Conservation (phyloP, 2,888 invertebrate genomes). For the Chaitophorus viminalis region DNA sequence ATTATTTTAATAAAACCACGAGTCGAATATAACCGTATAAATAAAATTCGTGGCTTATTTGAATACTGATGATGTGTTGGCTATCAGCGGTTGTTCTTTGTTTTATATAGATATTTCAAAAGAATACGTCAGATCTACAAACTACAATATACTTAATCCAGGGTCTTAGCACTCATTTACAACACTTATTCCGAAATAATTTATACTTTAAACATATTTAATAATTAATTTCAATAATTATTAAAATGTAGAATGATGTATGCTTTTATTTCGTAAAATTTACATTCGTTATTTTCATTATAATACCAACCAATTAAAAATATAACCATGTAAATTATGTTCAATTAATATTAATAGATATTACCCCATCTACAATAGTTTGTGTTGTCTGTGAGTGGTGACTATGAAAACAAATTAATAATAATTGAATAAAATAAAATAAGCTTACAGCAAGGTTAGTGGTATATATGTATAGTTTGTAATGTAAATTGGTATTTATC, state of each 20-base stretch:
- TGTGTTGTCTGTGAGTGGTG: background rate
- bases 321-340: background rate
- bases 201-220: background rate
- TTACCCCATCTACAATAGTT: no score
- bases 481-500: slow-evolving; percentile 28
- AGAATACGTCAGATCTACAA: background rate
- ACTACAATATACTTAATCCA: background rate
- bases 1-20: background rate
- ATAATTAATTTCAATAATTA: background rate
- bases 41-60: background rate
- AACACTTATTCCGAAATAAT: background rate
- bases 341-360: background rate
- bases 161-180: background rate
- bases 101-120: background rate
- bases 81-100: background rate
- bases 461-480: slow-evolving; percentile 9
- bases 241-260: background rate
- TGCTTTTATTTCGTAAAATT: background rate
- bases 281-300: background rate
- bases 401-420: background rate
- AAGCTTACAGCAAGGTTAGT: slow-evolving; percentile 50
- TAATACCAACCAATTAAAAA: background rate
- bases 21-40: background rate
- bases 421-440: slow-evolving; percentile 28
- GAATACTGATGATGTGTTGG: slow-evolving; percentile 3